These are phyloP conservation scores for Corythornis madagascariensis DNA, from an alignment of 2,113 vertebrate genomes.

Conservation along the genomic window DNA sequence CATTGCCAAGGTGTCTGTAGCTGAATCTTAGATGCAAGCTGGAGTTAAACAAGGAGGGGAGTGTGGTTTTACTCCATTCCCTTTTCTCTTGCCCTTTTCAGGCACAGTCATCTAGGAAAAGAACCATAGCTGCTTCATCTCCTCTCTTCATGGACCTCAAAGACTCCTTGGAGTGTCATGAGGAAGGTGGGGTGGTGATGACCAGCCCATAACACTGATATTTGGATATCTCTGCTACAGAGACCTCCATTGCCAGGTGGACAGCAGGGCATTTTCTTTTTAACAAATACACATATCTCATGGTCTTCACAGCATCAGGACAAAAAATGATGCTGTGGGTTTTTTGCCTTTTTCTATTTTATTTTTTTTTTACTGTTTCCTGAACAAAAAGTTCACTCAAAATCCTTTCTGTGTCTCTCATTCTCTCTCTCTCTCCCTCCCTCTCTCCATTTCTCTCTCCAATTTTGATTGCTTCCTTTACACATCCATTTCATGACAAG, in stretches of 20 bases:
- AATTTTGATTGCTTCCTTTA: slow-evolving; percentile 40
- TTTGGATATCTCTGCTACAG: background rate
- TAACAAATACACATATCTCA: background rate
- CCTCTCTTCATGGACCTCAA: background rate
- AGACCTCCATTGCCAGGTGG: background rate
- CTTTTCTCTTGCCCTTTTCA: background rate
- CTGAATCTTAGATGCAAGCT: background rate
- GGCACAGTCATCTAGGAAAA: fast-evolving
- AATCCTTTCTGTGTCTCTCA: background rate
- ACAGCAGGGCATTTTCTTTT: background rate
- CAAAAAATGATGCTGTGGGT: background rate
- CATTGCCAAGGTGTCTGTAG: background rate
- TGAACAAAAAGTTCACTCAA: background rate
- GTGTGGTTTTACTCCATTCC: background rate
- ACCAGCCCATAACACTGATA: background rate
- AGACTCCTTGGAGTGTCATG: background rate
- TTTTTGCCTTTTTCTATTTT: too few species aligned
- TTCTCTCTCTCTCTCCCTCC: background rate
- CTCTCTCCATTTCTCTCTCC: background rate
- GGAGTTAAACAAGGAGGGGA: background rate
- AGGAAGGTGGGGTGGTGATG: background rate
- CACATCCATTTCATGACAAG: slow-evolving; percentile 53
- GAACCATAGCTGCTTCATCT: fast-evolving
- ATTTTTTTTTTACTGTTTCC: background rate
- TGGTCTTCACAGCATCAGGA: background rate